These are phyloP conservation scores for Drosophila suboccidentalis DNA, from an alignment of 2,888 invertebrate species.

Conservation along the genomic window DNA sequence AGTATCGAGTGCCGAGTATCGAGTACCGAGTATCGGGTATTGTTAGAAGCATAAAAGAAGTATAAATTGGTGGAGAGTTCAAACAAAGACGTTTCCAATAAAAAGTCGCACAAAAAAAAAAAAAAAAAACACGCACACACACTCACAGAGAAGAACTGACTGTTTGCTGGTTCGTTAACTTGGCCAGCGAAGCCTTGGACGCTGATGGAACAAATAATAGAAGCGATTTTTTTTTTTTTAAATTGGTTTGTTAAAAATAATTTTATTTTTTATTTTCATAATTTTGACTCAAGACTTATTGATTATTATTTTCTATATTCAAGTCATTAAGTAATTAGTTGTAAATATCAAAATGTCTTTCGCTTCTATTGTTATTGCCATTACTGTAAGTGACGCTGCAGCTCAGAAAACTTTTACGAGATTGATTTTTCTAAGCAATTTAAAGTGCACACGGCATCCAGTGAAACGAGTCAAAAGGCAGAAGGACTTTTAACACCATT, in stretches of 20 bases:
- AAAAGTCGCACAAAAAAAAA: slow-evolving; percentile 26
- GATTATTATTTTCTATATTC: too few relatives aligned
- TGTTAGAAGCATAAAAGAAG: slow-evolving; percentile 34
- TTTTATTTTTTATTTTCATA: too few relatives aligned
- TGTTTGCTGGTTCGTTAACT: slow-evolving; percentile 57
- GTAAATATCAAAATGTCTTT: too few relatives aligned
- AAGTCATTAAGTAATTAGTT: too few relatives aligned
- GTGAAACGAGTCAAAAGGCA: neutral
- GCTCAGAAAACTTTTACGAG: slow-evolving; percentile 74
- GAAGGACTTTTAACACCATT: slow-evolving; percentile 15
- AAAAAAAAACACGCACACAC: slow-evolving; percentile 10
- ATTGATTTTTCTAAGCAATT: slow-evolving; percentile 82
- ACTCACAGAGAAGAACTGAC: slow-evolving; percentile 10
- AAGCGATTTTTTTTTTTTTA: too few relatives aligned
- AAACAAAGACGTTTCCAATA: slow-evolving; percentile 52
- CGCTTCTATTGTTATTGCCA: too few relatives aligned
- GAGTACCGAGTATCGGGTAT: slow-evolving; percentile 31
- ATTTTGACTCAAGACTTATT: too few relatives aligned
- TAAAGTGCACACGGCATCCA: slow-evolving; percentile 64
- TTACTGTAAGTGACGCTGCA: slow-evolving; percentile 54
- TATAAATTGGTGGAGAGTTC: slow-evolving; percentile 36
- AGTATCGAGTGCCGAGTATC: slow-evolving; percentile 6
- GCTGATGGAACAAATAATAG: too few relatives aligned
- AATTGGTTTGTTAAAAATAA: too few relatives aligned
- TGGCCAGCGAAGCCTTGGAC: slow-evolving; percentile 38